Conservation (phyloP, 2,113 vertebrate genomes). For the Oreochromis niloticus region DNA sequence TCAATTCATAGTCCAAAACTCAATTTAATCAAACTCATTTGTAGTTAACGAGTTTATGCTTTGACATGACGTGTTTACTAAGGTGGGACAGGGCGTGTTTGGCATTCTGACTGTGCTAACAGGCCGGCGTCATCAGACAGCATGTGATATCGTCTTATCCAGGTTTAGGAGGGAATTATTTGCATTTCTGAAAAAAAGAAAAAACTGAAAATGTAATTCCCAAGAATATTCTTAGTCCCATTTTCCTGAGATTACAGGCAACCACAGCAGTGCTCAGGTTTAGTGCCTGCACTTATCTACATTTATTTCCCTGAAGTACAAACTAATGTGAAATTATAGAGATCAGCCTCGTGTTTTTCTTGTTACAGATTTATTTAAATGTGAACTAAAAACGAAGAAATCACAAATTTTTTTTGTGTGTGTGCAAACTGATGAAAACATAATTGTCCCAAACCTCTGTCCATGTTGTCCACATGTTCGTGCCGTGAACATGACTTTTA, state of each 20-base stretch:
- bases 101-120: background rate
- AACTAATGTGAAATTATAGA: background rate
- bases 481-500: slow-evolving; percentile 69
- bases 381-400: background rate
- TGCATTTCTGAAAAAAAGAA: background rate
- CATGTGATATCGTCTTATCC: background rate
- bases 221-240: rapidly evolving
- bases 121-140: background rate
- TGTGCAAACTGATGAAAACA: background rate
- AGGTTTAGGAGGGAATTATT: rapidly evolving
- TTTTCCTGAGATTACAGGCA: background rate
- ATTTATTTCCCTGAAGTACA: background rate
- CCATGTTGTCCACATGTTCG: background rate
- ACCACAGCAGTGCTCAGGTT: background rate
- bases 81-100: background rate
- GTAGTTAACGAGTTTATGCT: background rate
- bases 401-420: background rate
- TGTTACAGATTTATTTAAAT: background rate
- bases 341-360: background rate
- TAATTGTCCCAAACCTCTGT: background rate
- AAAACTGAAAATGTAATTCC: background rate
- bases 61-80: background rate
- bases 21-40: background rate
- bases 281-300: background rate
- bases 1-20: background rate